These are phyloP conservation scores for Suillia variegata DNA, from an alignment of 2,888 invertebrate species.

Conservation along the genomic window DNA sequence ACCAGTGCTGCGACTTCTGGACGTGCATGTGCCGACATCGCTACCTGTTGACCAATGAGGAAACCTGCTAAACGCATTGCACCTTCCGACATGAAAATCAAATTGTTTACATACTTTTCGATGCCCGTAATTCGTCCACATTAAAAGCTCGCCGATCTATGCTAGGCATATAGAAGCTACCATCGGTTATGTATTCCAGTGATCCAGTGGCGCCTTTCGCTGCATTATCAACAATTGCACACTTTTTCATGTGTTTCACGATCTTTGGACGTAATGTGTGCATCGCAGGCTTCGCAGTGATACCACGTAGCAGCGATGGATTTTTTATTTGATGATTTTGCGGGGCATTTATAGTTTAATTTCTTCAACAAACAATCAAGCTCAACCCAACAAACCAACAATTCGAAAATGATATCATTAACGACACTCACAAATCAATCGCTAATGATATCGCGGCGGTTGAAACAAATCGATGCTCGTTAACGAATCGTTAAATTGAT, in stretches of 20 bases:
- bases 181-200: slow-evolving; percentile 45
- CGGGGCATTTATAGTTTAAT: too few species aligned
- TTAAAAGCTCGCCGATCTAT: slow-evolving; percentile 41
- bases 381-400: too few species aligned
- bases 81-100: slow-evolving; percentile 68
- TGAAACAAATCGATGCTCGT: too few species aligned
- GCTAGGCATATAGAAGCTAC: slow-evolving; percentile 42
- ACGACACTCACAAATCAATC: too few species aligned
- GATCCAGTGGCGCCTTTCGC: background rate
- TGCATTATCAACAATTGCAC: slow-evolving; percentile 36
- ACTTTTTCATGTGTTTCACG: slow-evolving; percentile 48
- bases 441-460: too few species aligned
- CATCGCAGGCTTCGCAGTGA: slow-evolving; percentile 53
- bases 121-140: slow-evolving; percentile 61
- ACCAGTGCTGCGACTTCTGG: slow-evolving; percentile 55
- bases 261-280: slow-evolving; percentile 49
- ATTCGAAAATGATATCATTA: too few species aligned
- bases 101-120: slow-evolving; percentile 62
- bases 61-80: slow-evolving; percentile 68
- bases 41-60: slow-evolving; percentile 66
- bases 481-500: too few species aligned
- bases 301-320: slow-evolving; percentile 46
- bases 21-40: slow-evolving; percentile 33
- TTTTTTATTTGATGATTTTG: slow-evolving; percentile 57
- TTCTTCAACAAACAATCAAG: too few species aligned